Evolutionary conservation across 1,140 invertebrate species (phyloP).

Genomic region (Calliphora vicina): DNA sequence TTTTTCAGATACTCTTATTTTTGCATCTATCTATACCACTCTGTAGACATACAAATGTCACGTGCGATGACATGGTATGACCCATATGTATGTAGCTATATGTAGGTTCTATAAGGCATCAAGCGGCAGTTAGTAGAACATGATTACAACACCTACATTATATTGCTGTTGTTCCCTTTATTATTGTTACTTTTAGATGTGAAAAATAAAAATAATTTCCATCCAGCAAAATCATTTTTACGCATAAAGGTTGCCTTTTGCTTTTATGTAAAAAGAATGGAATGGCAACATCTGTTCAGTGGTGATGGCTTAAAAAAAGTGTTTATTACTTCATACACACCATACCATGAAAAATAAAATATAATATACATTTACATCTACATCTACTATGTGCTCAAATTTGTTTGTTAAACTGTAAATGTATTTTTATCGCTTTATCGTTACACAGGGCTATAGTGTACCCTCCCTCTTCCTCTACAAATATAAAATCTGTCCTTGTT

Average conservation of each 20-base stretch:
- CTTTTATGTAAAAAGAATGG: neutral
- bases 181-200: neutral
- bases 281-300: neutral
- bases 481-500: neutral
- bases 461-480: neutral
- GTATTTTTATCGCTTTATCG: neutral
- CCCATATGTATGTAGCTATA: too few species aligned
- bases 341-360: too few species aligned
- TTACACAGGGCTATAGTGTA: neutral
- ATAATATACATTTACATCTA: too few species aligned
- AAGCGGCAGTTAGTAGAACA: neutral
- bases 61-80: too few species aligned
- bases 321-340: neutral
- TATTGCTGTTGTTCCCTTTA: neutral
- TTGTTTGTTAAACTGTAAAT: neutral
- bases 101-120: too few species aligned
- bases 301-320: neutral
- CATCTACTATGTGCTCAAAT: too few species aligned
- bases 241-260: neutral
- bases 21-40: too few species aligned
- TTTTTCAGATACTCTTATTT: too few species aligned
- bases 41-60: too few species aligned
- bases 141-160: neutral
- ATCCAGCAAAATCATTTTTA: neutral
- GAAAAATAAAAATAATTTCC: neutral